These are phyloP conservation scores for Oxygymnocypris stewartii DNA, from an alignment of 2,113 vertebrate genomes.

Conservation along the genomic window DNA sequence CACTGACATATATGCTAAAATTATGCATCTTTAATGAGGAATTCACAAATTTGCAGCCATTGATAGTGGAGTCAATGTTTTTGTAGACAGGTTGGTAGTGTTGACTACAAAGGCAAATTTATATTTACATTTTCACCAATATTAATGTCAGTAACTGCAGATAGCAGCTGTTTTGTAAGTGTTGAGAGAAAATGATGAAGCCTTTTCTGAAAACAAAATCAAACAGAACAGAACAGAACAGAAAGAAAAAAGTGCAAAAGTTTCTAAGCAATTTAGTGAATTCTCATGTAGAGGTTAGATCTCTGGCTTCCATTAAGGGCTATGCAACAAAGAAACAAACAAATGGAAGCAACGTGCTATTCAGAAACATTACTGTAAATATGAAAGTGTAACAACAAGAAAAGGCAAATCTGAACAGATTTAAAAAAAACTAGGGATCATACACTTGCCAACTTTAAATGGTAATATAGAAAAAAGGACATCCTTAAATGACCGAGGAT, in stretches of 20 bases:
- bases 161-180: background rate
- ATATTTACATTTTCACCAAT: background rate
- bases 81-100: no score
- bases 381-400: no score
- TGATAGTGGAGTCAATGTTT: no score
- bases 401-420: no score
- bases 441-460: no score
- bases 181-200: background rate
- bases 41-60: background rate
- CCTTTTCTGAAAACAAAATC: background rate
- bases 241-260: background rate
- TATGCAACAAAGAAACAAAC: background rate
- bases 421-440: no score
- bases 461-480: no score
- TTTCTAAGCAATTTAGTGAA: background rate
- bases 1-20: background rate
- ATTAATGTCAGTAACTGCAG: background rate
- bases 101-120: no score
- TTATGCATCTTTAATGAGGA: no score
- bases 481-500: no score
- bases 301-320: background rate
- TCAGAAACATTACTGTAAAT: no score
- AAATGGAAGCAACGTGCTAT: background rate
- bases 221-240: background rate
- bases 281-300: background rate